Base-by-base conservation (phyloP, 2,888 invertebrate genomes). In the Metellina segmentata region DNA sequence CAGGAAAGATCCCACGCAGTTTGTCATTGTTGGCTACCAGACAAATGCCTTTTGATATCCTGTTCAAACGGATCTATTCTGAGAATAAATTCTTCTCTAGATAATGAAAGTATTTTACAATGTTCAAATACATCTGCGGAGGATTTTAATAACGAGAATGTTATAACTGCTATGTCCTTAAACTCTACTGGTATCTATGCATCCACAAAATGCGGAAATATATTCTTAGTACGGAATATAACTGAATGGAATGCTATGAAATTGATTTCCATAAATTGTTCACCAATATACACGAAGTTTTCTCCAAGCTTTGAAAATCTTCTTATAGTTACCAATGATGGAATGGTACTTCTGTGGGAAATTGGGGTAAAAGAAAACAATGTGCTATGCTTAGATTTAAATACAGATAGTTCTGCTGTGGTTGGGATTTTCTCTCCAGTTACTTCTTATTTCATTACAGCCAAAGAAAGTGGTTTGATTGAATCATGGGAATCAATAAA, bases 21-120 rank as follows among this genome's bases (percentile, higher is more conserved):
- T 6, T 87, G 83, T 51, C 79, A 83, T 34, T 91, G 91, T 16
- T 91, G 83, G 82, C 9, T 83, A n/a, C 72, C 61, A n/a, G 20
- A 77, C 72, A 34, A 61, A 49, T 20, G 78, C n/a, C 11, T 91
- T 13, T n/a, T 91, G 34, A 19, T 88, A 19, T 49, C 91, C 4
- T 87, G 87, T 53, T 34, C n/a, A 16, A 71, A 61, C 9, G 87
- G 83, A 72, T 71, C 78, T 19, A 49, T 86, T 52, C 6, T 89
- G 7, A n/a, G 51, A 0, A 34, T 77, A n/a, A 34, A 75, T 77
- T 34, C 52, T 34, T 6, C 19, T 5, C n/a, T 70, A 11, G 6
- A 20, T 2, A 49, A 19, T 16, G 20, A 61, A 6, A 86, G 77
- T 49, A 72, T 71, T 52, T 20, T 86, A 53, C 8, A 85, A 11